Evolutionary conservation across 2,113 vertebrate species (phyloP), one percentile per base, ranked within the genome.

Genomic region (Pyrgilauda ruficollis): DNA sequence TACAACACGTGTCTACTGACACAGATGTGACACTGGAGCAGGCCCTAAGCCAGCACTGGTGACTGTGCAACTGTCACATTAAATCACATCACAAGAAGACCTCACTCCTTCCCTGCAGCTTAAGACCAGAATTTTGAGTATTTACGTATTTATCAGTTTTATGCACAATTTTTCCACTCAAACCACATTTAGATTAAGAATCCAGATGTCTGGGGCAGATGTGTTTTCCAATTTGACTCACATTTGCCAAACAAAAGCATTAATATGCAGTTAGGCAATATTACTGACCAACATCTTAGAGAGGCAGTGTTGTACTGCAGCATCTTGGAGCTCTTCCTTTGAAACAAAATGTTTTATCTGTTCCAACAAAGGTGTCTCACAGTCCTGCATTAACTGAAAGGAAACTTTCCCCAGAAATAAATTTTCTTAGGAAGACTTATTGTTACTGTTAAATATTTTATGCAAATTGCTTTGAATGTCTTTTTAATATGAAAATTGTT

Each of bases 1-100:
- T 13, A 47, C 31, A 81, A 56, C 21, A 68, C 0, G 0, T 18
- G 15, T 10, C 5, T 41, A 9, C 4, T 66, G 37, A 58, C 30
- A 77, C 16, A 66, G 20, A 61, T 2, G 9, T 17, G 74, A 93
- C 50, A 59, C 0, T n/a, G 59, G 52, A 79, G 13, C 17, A 67
- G 23, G 33, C 18, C 73, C 44, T 55, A 77, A 56, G 61, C 5
- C 33, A 74, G 30, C 33, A 73, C 0, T 14, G 4, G 24, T 20
- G 59, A 64, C 41, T 55, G 22, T 5, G 39, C 1, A 68, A 15
- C 10, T 55, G 24, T 22, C 58, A 72, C 22, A 62, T 49, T 33
- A 56, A 74, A 87, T 39, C 43, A 23, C 24, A 75, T 14, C 23
- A 68, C 55, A 46, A 35, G 14, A 53, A 70, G n/a, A 79, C 8